These are phyloP conservation scores for Fukomys damarensis DNA, from an alignment of 2,113 vertebrate species.

Conservation along the genomic window DNA sequence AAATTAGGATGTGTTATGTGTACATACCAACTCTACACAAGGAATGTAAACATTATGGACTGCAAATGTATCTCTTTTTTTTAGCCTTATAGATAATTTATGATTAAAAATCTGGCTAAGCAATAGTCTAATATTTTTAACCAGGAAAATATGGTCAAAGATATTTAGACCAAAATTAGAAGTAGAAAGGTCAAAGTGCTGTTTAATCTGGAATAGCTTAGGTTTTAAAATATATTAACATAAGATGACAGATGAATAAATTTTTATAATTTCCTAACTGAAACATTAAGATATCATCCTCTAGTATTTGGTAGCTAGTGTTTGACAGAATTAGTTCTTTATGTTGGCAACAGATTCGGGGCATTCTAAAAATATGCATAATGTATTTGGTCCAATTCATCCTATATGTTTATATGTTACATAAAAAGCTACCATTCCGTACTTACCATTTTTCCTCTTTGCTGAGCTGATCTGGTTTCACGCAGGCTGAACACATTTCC, in stretches of 20 bases:
- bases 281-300: slow-evolving; percentile 45
- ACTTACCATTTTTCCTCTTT: slow-evolving; percentile 97
- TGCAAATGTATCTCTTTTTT: slow-evolving; percentile 41
- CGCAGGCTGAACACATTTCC: slow-evolving; percentile 97
- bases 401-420: not conserved
- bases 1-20: not conserved
- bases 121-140: slow-evolving; percentile 48
- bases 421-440: not conserved
- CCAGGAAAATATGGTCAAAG: slow-evolving; percentile 9
- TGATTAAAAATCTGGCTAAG: slow-evolving; percentile 42
- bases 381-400: not conserved
- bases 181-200: slow-evolving; percentile 24
- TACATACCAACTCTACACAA: not conserved
- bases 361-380: not conserved
- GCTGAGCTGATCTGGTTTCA: slow-evolving; percentile 97
- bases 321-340: slow-evolving; percentile 34
- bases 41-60: not conserved
- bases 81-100: slow-evolving; percentile 24
- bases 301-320: not conserved
- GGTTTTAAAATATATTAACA: slow-evolving; percentile 54
- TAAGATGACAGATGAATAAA: slow-evolving; percentile 46
- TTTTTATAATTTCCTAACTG: slow-evolving; percentile 4
- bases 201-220: slow-evolving; percentile 41
- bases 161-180: not conserved
- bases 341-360: not conserved